Evolutionary conservation across 1,140 invertebrate species (phyloP), one percentile per base, ranked within the genome.

Genomic region (Holotrichia oblita): DNA sequence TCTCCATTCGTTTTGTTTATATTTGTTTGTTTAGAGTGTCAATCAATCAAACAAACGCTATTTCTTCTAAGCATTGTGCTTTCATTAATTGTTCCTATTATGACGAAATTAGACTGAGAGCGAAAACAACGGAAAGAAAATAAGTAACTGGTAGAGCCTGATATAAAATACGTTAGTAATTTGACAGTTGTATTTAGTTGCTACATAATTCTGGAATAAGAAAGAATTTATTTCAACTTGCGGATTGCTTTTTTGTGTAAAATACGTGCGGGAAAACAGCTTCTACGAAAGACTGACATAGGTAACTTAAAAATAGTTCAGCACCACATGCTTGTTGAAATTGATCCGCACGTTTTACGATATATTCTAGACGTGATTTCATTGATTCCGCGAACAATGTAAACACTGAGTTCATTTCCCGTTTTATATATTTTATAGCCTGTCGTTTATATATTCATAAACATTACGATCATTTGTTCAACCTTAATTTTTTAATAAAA

Each of bases 381-480:
- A 69, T 69, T 69, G 61, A 27, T 69, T 69, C 61, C 61, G 61
- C 61, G 61, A 69, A 69, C 22, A 34, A 17, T 69, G 22, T 14
- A 69, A 69, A 69, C 12, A 12, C 17, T 69, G 61, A 69, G 61
- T 69, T 69, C 61, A 69, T 69, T 55, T 55, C 61, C 61, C 27
- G 20, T 69, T 34, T 27, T 69, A 27, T 69, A 22, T 27, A 69
- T 69, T 69, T 69, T 69, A 69, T 69, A 14, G 22, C 48, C 17
- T 69, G 61, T 24, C 24, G 14, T 14, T 27, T 34, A 22, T 69
- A 12, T 69, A 27, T 69, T 69, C 22, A 69, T 69, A 69, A 69
- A 69, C 61, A 69, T 24, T 22, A 69, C 61, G 27, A 69, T 69
- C 61, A 69, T 34, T 22, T 69, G 7, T 69, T 69, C 1, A 69